A percentile compares a stretch with the other conserved stretches of the same genome.
Evolutionary conservation across 53 echinoderm and acorn worm species (phyloP).

Genomic region (Apostichopus leukothele): DNA sequence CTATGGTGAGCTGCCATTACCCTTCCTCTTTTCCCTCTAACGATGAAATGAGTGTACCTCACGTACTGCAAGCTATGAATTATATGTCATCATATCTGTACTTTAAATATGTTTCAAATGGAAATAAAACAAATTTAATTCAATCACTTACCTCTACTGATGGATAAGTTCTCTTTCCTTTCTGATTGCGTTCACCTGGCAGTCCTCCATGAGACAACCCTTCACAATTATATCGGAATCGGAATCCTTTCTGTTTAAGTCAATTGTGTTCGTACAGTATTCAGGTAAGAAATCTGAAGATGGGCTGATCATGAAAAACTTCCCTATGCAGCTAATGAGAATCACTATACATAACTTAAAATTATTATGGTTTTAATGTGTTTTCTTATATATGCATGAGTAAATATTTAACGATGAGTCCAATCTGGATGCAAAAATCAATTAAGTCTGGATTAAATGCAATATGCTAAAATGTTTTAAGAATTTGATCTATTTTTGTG

Average conservation of each 20-base stretch:
- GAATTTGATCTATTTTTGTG: no score
- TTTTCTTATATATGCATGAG: neutral
- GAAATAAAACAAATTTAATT: no score
- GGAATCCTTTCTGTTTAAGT: constrained; percentile 76
- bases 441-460: no score
- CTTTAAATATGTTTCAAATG: no score
- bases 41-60: no score
- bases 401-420: neutral
- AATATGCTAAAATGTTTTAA: no score
- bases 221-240: constrained; percentile 95
- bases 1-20: no score
- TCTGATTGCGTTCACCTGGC: constrained; percentile 84
- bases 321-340: neutral
- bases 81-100: no score
- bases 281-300: neutral
- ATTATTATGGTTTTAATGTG: neutral
- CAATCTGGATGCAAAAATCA: no score
- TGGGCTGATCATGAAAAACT: neutral
- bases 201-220: constrained; percentile 94
- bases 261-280: neutral
- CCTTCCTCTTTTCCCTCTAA: no score
- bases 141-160: constrained; percentile 73
- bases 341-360: neutral
- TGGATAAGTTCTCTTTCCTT: constrained; percentile 83
- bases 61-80: no score